Evolutionary conservation across 2,797 vertebrate genomes (phyloP).

Genomic region (Merluccius polli): DNA sequence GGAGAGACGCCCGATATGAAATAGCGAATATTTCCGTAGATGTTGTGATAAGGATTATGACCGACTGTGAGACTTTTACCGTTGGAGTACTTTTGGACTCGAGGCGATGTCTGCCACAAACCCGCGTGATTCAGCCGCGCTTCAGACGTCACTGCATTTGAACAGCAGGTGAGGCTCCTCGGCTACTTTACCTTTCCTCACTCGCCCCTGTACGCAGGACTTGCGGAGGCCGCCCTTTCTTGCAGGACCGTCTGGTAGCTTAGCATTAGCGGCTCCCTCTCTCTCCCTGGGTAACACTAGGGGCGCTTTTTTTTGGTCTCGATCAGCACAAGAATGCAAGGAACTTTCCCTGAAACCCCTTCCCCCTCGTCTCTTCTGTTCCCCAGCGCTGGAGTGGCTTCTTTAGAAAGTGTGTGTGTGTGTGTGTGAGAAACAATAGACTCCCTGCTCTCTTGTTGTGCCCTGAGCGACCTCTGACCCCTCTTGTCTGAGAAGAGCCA

Average conservation of each 20-base stretch:
- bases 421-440: not conserved
- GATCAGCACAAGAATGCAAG: conserved; percentile 25
- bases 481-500: conserved; percentile 1
- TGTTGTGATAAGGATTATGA: not conserved
- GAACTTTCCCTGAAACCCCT: conserved; percentile 7
- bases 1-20: not conserved
- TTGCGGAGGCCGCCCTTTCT: not conserved
- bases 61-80: not conserved
- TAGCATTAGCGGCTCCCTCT: not conserved
- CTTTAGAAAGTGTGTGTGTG: conserved; percentile 16
- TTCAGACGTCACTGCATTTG: not conserved
- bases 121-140: not conserved
- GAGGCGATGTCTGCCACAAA: not conserved
- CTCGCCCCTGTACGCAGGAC: not conserved
- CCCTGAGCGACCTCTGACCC: conserved; percentile 6
- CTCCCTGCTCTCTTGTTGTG: not conserved
- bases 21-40: not conserved
- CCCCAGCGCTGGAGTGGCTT: conserved; percentile 27
- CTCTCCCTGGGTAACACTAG: not conserved
- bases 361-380: not conserved
- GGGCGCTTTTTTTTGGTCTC: not conserved
- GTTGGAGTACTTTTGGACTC: not conserved
- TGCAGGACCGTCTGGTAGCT: not conserved
- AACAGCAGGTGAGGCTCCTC: not conserved
- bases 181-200: not conserved